Evolutionary conservation across 2,113 vertebrate genomes (phyloP), one percentile per base, ranked within the genome.

Genomic region (Passerina amoena): DNA sequence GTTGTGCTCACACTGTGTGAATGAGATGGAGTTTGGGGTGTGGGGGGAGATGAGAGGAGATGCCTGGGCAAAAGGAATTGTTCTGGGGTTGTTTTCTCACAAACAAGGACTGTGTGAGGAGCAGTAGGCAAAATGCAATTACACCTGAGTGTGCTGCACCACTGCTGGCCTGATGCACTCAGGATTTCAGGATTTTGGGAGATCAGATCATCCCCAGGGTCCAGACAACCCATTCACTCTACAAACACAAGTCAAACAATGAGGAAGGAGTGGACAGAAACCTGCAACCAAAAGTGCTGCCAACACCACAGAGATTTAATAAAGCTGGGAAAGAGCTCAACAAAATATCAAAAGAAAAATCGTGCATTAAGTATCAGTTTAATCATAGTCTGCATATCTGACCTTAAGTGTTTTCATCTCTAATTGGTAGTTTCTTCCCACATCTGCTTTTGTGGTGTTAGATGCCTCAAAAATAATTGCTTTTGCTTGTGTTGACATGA

Each of bases 341-440:
- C 7, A 37, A 59, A 93, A 70, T 1, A 91, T 31, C 71, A 65
- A 21, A 86, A 77, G 81, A 59, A 92, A 92, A 81, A 44, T 4
- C 7, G 13, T 57, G 57, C 63, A 38, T 72, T 77, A 86, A 79
- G 38, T 61, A 89, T 51, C 28, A 47, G 17, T 45, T 80, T 89
- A 91, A 87, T 82, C 47, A 72, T 20, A 77, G 76, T 37, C 88
- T 85, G 35, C 48, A 53, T 19, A 68, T 51, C 50, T 89, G 91
- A 96, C 53, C 76, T 77, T 45, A 71, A 71, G 61, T 33, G 72
- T 65, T 92, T 92, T 82, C 53, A 61, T 73, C 77, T 92, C 83
- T 94, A 94, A 75, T 85, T 91, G 80, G 79, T 35, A 83, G 42
- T 31, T 95, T 89, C 86, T 82, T 86, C 72, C 86, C 69, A 66